These are phyloP conservation scores for Drosophila tani DNA, from an alignment of 1,140 invertebrate genomes.

Conservation along the genomic window DNA sequence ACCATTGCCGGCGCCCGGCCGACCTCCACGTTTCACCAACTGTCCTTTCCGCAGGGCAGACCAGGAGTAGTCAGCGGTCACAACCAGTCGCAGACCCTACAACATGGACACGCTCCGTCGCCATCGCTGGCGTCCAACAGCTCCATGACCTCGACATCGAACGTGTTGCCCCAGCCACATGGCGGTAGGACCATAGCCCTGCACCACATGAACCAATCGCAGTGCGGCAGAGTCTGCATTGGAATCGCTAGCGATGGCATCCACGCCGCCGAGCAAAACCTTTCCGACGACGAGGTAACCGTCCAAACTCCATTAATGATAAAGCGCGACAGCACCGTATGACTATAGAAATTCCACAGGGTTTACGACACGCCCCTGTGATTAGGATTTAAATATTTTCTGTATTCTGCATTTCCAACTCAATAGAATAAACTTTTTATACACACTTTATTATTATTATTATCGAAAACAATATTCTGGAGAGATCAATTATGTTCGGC, in stretches of 20 bases:
- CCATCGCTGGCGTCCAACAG: constrained; percentile 65
- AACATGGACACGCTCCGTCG: constrained; percentile 51
- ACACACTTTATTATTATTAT: constrained; percentile 55
- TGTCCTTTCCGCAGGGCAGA: constrained; percentile 84
- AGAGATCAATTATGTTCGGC: constrained; percentile 48
- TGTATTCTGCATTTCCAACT: constrained; percentile 57
- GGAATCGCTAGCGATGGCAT: constrained; percentile 59
- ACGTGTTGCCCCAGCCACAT: constrained; percentile 48
- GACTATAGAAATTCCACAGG: constrained; percentile 85
- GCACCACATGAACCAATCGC: constrained; percentile 75
- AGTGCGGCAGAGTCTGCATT: constrained; percentile 65
- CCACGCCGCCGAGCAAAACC: constrained; percentile 62
- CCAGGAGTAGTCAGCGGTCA: constrained; percentile 47
- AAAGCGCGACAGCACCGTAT: constrained; percentile 87
- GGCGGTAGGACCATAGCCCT: constrained; percentile 74
- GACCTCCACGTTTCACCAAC: constrained; percentile 83
- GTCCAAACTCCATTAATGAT: constrained; percentile 86
- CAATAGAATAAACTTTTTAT: constrained; percentile 59
- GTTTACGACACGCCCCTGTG: constrained; percentile 78
- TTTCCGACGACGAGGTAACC: constrained; percentile 85
- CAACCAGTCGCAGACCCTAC: constrained; percentile 38
- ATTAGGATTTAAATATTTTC: constrained; percentile 56
- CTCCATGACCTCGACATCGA: constrained; percentile 61
- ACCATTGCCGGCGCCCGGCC: constrained; percentile 69
- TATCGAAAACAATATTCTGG: constrained; percentile 48